Evolutionary conservation across 2,888 invertebrate species (phyloP).

Genomic region (Pollenia angustigena): DNA sequence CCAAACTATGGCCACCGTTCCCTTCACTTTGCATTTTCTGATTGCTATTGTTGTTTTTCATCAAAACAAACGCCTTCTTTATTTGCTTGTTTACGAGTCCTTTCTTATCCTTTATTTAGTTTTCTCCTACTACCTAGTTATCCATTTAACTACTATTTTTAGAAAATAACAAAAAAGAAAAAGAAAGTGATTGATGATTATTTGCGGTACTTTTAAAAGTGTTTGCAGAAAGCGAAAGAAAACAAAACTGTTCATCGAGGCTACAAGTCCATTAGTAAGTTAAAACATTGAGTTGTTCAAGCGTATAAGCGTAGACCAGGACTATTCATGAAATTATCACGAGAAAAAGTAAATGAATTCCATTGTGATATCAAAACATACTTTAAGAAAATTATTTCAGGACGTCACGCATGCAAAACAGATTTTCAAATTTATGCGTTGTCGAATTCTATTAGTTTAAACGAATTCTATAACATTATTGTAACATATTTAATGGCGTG

Average conservation of each 20-base stretch:
- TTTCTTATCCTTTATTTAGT: conserved; percentile 14
- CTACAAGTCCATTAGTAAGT: conserved; percentile 49
- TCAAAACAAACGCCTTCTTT: conserved; percentile 25
- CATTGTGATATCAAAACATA: not conserved
- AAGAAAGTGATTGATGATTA: conserved; percentile 48
- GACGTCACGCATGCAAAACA: too few relatives aligned
- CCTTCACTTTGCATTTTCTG: conserved; percentile 17
- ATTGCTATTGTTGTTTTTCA: conserved; percentile 32
- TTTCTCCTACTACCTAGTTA: conserved; percentile 15
- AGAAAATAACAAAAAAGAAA: conserved; percentile 20
- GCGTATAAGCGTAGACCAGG: not conserved
- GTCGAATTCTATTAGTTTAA: too few relatives aligned
- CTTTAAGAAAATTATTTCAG: too few relatives aligned
- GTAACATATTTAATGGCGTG: too few relatives aligned
- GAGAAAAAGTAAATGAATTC: not conserved
- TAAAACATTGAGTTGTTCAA: conserved; percentile 20
- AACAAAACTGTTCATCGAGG: conserved; percentile 44
- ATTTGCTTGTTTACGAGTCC: conserved; percentile 11
- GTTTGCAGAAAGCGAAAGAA: conserved; percentile 12
- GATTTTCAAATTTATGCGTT: too few relatives aligned
- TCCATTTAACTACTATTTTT: conserved; percentile 37
- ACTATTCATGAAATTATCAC: conserved; percentile 41
- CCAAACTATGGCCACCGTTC: conserved; percentile 1
- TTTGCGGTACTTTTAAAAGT: conserved; percentile 34
- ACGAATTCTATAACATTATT: too few relatives aligned